Percentiles rank a stretch among this genome's conserved stretches.
Conservation (phyloP, 2,888 invertebrate species). For the Dolomedes plantarius region DNA sequence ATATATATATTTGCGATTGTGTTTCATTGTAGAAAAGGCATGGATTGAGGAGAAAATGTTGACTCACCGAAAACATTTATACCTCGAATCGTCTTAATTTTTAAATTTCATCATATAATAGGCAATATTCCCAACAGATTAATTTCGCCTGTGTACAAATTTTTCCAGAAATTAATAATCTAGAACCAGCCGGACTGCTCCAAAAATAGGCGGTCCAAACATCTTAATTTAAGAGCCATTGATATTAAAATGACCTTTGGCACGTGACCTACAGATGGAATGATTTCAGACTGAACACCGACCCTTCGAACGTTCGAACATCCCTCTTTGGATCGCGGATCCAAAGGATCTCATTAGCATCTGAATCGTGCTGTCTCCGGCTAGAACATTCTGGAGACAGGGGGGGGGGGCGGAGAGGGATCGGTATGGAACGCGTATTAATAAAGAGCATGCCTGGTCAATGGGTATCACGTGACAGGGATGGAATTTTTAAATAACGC, state of each 20-base stretch:
- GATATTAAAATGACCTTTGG: not conserved
- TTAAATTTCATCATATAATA: no score
- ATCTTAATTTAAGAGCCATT: not conserved
- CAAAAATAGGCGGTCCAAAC: no score
- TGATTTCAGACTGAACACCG: not conserved
- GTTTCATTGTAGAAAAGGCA: no score
- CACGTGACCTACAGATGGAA: not conserved
- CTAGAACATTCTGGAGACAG: slow-evolving; percentile 2
- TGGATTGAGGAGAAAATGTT: no score
- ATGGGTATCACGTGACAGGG: slow-evolving; percentile 64
- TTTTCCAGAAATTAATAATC: no score
- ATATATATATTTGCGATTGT: no score
- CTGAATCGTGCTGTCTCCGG: slow-evolving; percentile 42
- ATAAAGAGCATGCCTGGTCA: slow-evolving; percentile 52
- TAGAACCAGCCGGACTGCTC: no score
- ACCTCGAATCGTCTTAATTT: no score
- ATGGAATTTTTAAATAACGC: slow-evolving; percentile 68
- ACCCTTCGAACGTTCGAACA: not conserved
- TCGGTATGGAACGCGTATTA: slow-evolving; percentile 33
- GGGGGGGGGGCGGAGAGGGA: not conserved
- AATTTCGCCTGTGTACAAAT: no score
- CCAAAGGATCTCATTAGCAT: slow-evolving; percentile 54
- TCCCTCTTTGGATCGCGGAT: not conserved
- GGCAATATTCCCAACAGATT: no score
- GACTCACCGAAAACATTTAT: no score